Evolutionary conservation across 2,113 vertebrate species (phyloP).

Genomic region (Ia io): DNA sequence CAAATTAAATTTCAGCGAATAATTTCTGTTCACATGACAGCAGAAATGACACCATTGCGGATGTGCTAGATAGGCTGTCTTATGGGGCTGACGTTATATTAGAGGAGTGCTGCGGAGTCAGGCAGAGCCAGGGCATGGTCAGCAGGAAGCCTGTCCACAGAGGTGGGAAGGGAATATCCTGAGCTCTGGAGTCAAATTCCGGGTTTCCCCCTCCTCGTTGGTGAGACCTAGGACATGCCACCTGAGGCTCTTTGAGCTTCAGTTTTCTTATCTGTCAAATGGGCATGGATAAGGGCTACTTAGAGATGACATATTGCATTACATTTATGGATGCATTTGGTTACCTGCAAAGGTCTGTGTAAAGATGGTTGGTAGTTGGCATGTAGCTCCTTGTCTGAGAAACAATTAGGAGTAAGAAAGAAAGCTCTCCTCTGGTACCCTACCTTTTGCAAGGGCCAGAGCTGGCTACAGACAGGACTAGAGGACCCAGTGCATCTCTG

Average conservation of each 20-base stretch:
- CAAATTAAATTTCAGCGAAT: conserved; percentile 72
- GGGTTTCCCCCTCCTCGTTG: background rate
- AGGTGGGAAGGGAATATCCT: no score
- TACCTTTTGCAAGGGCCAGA: background rate
- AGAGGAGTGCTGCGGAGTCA: background rate
- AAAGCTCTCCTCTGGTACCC: background rate
- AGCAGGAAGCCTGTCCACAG: background rate
- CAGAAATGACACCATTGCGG: conserved; percentile 32
- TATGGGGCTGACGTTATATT: background rate
- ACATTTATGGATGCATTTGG: background rate
- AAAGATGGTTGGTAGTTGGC: background rate
- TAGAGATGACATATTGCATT: no score
- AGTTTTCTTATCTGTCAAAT: background rate
- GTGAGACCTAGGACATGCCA: background rate
- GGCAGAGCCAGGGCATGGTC: background rate
- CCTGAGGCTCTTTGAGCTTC: background rate
- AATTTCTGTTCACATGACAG: conserved; percentile 52
- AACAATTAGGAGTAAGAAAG: background rate
- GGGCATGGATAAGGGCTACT: background rate
- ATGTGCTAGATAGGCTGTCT: background rate
- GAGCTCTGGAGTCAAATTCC: background rate
- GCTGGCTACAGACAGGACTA: background rate
- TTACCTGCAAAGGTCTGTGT: background rate
- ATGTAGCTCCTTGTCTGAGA: background rate
- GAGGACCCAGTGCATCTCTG: background rate